Evolutionary conservation across 2,113 vertebrate genomes (phyloP).

Genomic region (Crocuta crocuta): DNA sequence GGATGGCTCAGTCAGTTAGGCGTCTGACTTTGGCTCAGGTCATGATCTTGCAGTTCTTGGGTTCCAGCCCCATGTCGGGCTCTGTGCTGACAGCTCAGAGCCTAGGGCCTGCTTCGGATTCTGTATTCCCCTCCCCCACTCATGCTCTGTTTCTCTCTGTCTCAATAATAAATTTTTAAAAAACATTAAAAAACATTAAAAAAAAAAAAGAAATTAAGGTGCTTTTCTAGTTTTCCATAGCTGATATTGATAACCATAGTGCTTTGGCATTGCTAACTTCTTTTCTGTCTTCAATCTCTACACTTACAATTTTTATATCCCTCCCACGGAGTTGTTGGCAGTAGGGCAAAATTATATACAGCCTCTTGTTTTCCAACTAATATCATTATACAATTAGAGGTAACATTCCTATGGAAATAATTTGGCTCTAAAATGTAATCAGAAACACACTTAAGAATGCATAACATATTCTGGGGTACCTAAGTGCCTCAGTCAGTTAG

Average conservation of each 20-base stretch:
- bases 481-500: not conserved
- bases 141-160: too few species aligned
- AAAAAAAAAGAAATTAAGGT: not conserved
- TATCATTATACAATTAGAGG: slow-evolving; percentile 58
- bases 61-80: too few species aligned
- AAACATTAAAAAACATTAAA: too few species aligned
- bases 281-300: not conserved
- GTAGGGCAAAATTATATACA: slow-evolving; percentile 16
- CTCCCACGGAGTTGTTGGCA: slow-evolving; percentile 41
- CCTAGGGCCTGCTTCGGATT: too few species aligned
- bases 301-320: slow-evolving; percentile 31
- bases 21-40: too few species aligned
- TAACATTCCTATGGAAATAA: slow-evolving; percentile 48
- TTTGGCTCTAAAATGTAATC: slow-evolving; percentile 40
- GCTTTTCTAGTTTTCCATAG: not conserved
- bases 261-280: not conserved
- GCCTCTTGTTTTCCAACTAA: slow-evolving; percentile 38
- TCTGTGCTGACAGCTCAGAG: too few species aligned
- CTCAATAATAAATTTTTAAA: too few species aligned
- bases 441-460: not conserved
- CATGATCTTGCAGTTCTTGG: too few species aligned
- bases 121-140: too few species aligned
- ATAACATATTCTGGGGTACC: not conserved
- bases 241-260: not conserved
- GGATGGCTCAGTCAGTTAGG: too few species aligned